Evolutionary conservation across 2,888 invertebrate genomes (phyloP), one percentile per base, ranked within the genome.

Genomic region (Patella depressa): DNA sequence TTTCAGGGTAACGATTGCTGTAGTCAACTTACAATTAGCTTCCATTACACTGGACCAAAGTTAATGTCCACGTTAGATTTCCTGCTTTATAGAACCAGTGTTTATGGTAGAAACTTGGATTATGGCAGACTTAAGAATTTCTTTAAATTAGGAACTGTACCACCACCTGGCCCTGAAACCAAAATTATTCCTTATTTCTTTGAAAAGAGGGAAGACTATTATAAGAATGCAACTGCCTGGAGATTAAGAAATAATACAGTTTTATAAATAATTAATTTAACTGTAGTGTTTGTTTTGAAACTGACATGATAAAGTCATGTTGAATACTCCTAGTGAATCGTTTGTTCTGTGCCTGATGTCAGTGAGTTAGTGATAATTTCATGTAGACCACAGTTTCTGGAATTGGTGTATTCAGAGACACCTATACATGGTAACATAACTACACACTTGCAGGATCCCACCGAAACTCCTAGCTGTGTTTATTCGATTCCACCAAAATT

Each of bases 1-100:
- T 82, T 81, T 3, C 81, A 87, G 87, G 85, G 85, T 2, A 72
- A 78, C 2, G 81, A 84, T 2, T 87, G 87, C 59, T 87, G 87
- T 78, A 86, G 86, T 70, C 82, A 84, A 73, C 86, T 84, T 90
- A 96, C 98, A 0, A 94, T 98, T 14, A 96, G 97, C 0, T 98
- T 98, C 93, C 98, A 98, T 92, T 97, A 98, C 91, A 95, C 97
- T 0, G 93, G 94, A 24, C 96, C 97, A 0, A 94, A 95, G 86
- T 94, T 95, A 90, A 97, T 99, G 96, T 97, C 98, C 89, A 95
- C 97, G 17, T 91, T 98, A 78, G 98, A 99, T 88, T 98, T 97
- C 91, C 92, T 98, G 81, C 95, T 98, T 88, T 98, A 99, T 92
- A 80, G 83, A 59, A 86, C 83, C 7, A 79, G 78, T 24, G 85